Evolutionary conservation across 2,797 vertebrate species (phyloP), one percentile per base, ranked within the genome.

Genomic region (Melanotaenia nigrans): DNA sequence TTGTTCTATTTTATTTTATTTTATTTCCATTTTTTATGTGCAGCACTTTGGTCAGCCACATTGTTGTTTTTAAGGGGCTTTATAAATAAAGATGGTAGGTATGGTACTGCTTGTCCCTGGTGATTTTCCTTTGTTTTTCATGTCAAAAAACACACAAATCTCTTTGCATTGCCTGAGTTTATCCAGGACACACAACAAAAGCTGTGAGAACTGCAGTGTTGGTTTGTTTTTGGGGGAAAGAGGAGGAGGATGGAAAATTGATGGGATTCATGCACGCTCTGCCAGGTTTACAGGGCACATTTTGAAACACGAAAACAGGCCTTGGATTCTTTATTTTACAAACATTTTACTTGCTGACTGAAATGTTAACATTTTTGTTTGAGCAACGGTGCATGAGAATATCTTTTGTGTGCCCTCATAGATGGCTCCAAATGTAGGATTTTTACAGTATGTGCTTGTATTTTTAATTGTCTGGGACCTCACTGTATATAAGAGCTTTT

Each of bases 321-420:
- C 57, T 51, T 51, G 42, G 18, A 47, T n/a, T 47, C 42, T 6
- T 47, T n/a, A 47, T 47, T 51, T 51, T 22, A 54, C 51, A 12
- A 51, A 36, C 40, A 36, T 64, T 65, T 53, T 6, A 20, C 53
- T 61, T 35, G 12, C 49, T 81, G 56, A 12, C 20, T 13, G 33
- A 25, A 64, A 70, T 62, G 61, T 51, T 36, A 45, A 35, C 68
- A 74, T 9, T 63, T 80, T 5, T 18, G 53, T 83, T 86, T 58
- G 30, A 73, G 73, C 45, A 66, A 30, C 49, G 57, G 45, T 12
- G 58, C 81, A 80, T 73, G 71, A 78, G 67, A 65, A 86, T 83
- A 66, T 79, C 68, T 82, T 79, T 78, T 77, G 78, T 65, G 53
- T 90, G 84, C 87, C 64, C 57, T 88, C 82, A 86, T 68, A 8